Percentiles rank a stretch among this genome's conserved stretches.
These are phyloP conservation scores for Carollia perspicillata DNA, from an alignment of 2,113 vertebrate genomes.

Conservation along the genomic window DNA sequence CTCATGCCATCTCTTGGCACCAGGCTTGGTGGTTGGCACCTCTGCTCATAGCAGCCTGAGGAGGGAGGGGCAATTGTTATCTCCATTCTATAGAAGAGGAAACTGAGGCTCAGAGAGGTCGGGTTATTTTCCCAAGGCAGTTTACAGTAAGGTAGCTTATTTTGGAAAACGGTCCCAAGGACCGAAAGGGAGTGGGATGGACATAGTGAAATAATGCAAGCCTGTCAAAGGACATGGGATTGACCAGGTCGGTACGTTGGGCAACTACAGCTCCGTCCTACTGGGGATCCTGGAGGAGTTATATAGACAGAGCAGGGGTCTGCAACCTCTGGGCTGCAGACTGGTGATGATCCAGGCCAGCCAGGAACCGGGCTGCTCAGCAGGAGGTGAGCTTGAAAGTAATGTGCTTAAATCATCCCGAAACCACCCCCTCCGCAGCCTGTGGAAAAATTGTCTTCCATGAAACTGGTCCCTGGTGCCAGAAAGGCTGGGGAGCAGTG, in stretches of 20 bases:
- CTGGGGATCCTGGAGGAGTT: neutral
- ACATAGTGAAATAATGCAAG: neutral
- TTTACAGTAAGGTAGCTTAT: neutral
- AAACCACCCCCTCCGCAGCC: no score
- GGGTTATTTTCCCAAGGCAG: neutral
- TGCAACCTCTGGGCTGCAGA: no score
- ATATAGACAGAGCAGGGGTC: neutral
- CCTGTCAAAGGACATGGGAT: no score
- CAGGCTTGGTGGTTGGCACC: neutral
- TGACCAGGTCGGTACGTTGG: neutral
- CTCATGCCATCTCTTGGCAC: fast-evolving
- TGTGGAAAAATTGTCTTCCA: no score
- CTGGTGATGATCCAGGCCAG: no score
- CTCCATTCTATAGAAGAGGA: neutral
- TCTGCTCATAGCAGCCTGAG: neutral
- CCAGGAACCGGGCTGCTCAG: no score
- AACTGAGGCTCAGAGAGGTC: neutral
- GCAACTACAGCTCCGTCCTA: neutral
- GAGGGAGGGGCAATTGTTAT: no score
- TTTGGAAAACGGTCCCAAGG: neutral
- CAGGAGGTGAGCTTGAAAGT: no score
- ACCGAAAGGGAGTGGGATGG: fast-evolving
- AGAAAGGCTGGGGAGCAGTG: no score
- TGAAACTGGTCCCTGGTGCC: no score
- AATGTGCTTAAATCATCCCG: no score